Conservation (phyloP, 92 coral and sea anemone species). For the Isaurus tuberculatus region DNA sequence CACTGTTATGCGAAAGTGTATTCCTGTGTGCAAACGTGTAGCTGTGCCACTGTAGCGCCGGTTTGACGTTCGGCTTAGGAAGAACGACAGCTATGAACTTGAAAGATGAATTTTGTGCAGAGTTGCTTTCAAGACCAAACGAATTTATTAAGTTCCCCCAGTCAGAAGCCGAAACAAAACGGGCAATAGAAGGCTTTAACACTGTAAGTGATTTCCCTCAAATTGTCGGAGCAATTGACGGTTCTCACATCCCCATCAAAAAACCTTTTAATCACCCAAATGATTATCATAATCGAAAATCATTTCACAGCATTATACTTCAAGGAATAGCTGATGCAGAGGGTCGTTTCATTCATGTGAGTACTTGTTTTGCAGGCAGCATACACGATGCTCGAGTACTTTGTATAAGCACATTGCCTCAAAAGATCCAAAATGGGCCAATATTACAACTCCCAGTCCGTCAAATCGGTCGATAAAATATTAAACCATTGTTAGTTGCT, state of each 20-base stretch:
- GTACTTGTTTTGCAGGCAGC: slow-evolving; percentile 61
- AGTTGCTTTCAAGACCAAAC: slow-evolving; percentile 49
- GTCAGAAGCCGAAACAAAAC: slow-evolving; percentile 58
- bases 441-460: slow-evolving; percentile 44
- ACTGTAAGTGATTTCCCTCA: slow-evolving; percentile 59
- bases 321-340: slow-evolving; percentile 68
- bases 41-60: slow-evolving; percentile 65
- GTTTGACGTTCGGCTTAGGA: slow-evolving; percentile 55
- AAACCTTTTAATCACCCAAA: slow-evolving; percentile 53
- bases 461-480: slow-evolving; percentile 1
- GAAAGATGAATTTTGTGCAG: slow-evolving; percentile 65
- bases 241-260: slow-evolving; percentile 63
- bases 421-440: slow-evolving; percentile 41
- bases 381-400: slow-evolving; percentile 66
- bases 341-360: slow-evolving; percentile 60
- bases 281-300: slow-evolving; percentile 58
- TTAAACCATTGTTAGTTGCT: slow-evolving; percentile 54
- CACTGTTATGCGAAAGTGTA: slow-evolving; percentile 46
- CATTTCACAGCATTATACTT: slow-evolving; percentile 55
- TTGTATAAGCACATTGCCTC: slow-evolving; percentile 51
- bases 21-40: slow-evolving; percentile 57
- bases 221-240: slow-evolving; percentile 69
- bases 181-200: slow-evolving; percentile 56
- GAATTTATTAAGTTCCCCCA: slow-evolving; percentile 59
- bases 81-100: slow-evolving; percentile 63